Evolutionary conservation across 2,113 vertebrate genomes (phyloP).

Genomic region (Emydocephalus ijimae): DNA sequence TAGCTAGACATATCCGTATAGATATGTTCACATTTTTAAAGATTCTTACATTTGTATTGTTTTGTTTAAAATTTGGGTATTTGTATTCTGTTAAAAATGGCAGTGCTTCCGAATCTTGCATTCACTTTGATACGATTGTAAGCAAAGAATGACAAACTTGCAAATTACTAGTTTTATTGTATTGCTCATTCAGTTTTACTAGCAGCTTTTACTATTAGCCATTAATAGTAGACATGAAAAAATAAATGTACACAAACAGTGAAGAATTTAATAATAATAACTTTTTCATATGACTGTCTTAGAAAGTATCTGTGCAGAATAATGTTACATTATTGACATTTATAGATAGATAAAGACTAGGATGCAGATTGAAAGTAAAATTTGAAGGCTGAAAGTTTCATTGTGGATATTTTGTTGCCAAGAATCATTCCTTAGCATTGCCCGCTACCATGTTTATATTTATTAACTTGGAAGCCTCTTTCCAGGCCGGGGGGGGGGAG

Average conservation of each 20-base stretch:
- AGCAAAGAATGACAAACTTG: not conserved
- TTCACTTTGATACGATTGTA: not conserved
- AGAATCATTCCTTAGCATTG: not conserved
- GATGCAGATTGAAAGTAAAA: not conserved
- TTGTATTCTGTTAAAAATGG: slow-evolving; percentile 24
- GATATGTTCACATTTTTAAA: slow-evolving; percentile 41
- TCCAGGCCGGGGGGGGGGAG: not conserved
- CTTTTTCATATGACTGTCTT: not conserved
- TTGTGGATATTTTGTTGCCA: not conserved
- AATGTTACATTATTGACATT: not conserved
- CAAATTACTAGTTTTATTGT: slow-evolving; percentile 18
- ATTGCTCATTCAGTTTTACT: not conserved
- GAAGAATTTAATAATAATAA: not conserved
- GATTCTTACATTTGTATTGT: slow-evolving; percentile 26
- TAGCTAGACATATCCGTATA: slow-evolving; percentile 34
- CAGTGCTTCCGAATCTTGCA: slow-evolving; percentile 14
- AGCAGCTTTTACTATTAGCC: not conserved
- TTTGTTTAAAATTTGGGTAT: slow-evolving; percentile 31
- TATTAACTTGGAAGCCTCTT: not conserved
- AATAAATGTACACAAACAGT: not conserved
- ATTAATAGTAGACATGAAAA: not conserved
- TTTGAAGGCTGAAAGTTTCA: not conserved
- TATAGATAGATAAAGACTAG: not conserved
- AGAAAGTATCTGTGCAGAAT: not conserved
- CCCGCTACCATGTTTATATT: not conserved